Evolutionary conservation across 2,113 vertebrate species (phyloP), one percentile per base, ranked within the genome.

Genomic region (Ascaphus truei): DNA sequence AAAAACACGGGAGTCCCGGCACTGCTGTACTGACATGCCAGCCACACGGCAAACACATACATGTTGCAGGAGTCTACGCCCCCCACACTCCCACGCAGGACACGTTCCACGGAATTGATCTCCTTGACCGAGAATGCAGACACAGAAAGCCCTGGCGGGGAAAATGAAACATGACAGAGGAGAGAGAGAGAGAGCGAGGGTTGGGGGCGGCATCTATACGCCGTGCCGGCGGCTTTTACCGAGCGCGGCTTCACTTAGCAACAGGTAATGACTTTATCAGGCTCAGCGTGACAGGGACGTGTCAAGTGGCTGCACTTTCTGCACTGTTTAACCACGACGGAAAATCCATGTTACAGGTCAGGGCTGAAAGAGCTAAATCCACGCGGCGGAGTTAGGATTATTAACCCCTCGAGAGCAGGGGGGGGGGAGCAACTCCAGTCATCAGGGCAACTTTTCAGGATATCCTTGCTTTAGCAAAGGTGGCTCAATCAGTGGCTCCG

Each of bases 241-340:
- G 29, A 47, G 27, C 29, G 5, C 33, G 9, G 33, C 37, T 60
- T 68, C 41, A 68, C 65, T 68, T 58, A 62, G 59, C 59, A 47
- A 47, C 59, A 30, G 39, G 26, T 45, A 68, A 68, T 68, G 65
- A 39, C 30, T 68, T 68, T 68, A 60, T 68, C 30, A 27, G 16
- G 16, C 56, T 34, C 20, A 50, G 33, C 29, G 31, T 60, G 56
- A 27, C 66, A 60, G 45, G 15, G 18, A 43, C 51, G 18, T 61
- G 45, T 60, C 66, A 69, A 69, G 66, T 23, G 66, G 43, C 43
- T 37, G 11, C 16, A 5, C 25, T 37, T 51, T 43, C 27, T 22
- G 25, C 6, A 55, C 45, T 48, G 45, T 69, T 69, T 22, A 58
- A 69, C 33, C n/a, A 50, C 12, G 66, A 69, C 66, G 60, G 56